Base-by-base conservation (phyloP, 2,888 invertebrate genomes). In the Penaeus monodon region DNA sequence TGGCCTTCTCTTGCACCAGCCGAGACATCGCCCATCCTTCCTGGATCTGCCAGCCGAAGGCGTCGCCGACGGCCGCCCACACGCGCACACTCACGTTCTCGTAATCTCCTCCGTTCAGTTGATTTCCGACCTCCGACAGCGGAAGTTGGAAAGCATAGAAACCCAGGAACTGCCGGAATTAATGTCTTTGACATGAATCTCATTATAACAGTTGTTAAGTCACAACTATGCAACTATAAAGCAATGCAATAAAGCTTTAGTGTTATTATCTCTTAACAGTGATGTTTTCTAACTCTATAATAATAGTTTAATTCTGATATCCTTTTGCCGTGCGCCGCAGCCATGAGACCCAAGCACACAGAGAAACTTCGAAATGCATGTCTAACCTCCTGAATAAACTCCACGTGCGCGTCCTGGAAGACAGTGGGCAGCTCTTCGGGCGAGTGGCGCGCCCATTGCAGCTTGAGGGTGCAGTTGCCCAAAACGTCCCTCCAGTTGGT, bases 391-490 rank as follows among this genome's bases (percentile, higher is more conserved):
- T 66, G n/a, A 29, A 85, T 63, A 66, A 88, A 88, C 63, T 88
- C 82, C 3, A 24, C n/a, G 57, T 81, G 27, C 24, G 70, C 79
- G 70, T 81, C 85, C 4, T 44, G 38, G 65, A 85, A 85, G 80
- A 38, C n/a, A 22, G 65, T 77, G 1, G 86, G 82, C 3, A 82
- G 14, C 65, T 83, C 76, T 7, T n/a, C 38, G 76, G 57, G 38
- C 24, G 57, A 49, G 14, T 86, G 81, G 12, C 29, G 70, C 17
- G 88, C 85, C 20, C 66, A 83, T 65, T 95, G 94, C 1, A 98
- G 94, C 83, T 95, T 94, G 20, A 98, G 94, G 12, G 96, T 96
- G 0, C 97, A 97, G 93, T 97, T 97, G 92, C 89, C 89, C 74
- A 80, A 57, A 20, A 89, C 89, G 68, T 88, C 66, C 63, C 89